Percentiles rank a stretch among this genome's conserved stretches.
Evolutionary conservation across 1,140 invertebrate genomes (phyloP).

Genomic region (Octopus sinensis): DNA sequence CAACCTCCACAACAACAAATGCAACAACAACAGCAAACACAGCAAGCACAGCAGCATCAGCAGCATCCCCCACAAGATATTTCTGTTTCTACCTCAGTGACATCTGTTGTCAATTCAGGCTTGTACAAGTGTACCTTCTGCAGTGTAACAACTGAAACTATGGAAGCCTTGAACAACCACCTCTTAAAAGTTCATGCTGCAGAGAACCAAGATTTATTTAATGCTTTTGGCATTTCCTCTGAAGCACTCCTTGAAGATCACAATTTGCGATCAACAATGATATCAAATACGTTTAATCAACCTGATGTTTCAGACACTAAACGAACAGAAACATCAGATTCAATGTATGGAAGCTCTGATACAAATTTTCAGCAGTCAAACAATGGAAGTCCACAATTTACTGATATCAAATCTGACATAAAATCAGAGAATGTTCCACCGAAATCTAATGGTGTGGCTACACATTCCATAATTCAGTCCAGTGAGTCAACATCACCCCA

Average conservation of each 20-base stretch:
- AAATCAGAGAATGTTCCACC: conserved; percentile 14
- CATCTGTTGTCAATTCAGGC: not conserved
- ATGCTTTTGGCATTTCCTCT: conserved; percentile 47
- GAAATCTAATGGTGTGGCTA: conserved; percentile 23
- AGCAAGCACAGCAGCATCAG: conserved; percentile 58
- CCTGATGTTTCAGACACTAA: not conserved
- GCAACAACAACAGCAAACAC: not conserved
- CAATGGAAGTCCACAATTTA: conserved; percentile 16
- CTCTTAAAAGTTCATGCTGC: conserved; percentile 55
- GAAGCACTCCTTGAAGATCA: conserved; percentile 46
- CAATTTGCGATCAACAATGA: conserved; percentile 18
- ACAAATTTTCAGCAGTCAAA: conserved; percentile 27
- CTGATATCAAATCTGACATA: conserved; percentile 19
- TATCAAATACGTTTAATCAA: not conserved
- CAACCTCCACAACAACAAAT: conserved; percentile 14
- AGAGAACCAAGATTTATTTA: conserved; percentile 54
- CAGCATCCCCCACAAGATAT: not conserved
- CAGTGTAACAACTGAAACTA: conserved; percentile 49
- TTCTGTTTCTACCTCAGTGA: conserved; percentile 9
- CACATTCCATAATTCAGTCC: conserved; percentile 37
- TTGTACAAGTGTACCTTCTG: conserved; percentile 57
- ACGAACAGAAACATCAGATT: not conserved
- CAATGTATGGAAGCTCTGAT: conserved; percentile 19
- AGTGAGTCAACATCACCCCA: conserved; percentile 34
- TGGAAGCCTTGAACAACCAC: conserved; percentile 55